Evolutionary conservation across 2,888 invertebrate genomes (phyloP), one percentile per base, ranked within the genome.

Genomic region (Eupeodes luniger): DNA sequence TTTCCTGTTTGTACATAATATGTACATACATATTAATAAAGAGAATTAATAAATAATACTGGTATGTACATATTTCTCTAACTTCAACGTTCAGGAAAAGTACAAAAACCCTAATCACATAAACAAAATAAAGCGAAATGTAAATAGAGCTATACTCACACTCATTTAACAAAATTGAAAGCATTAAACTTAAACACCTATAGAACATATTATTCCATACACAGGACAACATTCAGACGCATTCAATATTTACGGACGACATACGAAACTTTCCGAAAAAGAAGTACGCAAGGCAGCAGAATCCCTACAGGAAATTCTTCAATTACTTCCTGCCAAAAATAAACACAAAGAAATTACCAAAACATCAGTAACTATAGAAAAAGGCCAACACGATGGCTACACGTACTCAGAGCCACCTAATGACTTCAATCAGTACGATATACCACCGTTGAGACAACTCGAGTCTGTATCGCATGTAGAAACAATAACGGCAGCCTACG

Each of bases 401-500:
- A 44, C 40, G 16, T 83, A 83, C 44, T 53, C 82, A 36, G 83
- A 87, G 1, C 55, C 70, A 40, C 0, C 51, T 79, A 87, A 55
- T 34, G 92, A 92, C 27, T 85, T 90, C 49, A 84, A 74, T 44
- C 87, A 90, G 11, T 90, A 91, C 66, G 91, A 90, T 0, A 64
- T 92, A 81, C 91, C 92, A 9, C 90, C 90, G 27, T 86, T 92
- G 75, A 92, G 93, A 49, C 91, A 91, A 59, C 77, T 93, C 69
- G 92, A 93, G 61, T 92, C 93, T 0, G 79, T 93, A 5, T 92
- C 93, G 5, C 93, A 93, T 77, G 92, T 92, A 3, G 92, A 93
- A 84, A 92, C 93, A 40, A 92, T 94, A 78, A 93, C 93, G 0
- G 93, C 94, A 0, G 93, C 92, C 5, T 93, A 93, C 89, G 91